Base-by-base conservation (phyloP, 2,797 vertebrate species). In the Podarcis lilfordi region DNA sequence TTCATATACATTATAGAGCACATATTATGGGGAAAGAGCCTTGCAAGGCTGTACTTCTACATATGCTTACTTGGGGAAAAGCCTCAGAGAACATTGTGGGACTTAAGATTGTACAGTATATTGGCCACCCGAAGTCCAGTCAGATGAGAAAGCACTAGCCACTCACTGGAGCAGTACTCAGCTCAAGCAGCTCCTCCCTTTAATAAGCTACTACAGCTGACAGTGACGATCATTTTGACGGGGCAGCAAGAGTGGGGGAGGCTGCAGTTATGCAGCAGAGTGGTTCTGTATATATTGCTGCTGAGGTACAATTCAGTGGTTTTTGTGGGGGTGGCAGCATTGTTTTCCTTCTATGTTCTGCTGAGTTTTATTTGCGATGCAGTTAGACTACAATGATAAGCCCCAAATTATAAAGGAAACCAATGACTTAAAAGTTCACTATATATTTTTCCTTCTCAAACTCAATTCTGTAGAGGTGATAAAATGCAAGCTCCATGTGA, bases 401-500 rank as follows among this genome's bases (percentile, higher is more conserved):
- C n/a, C 27, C 55, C 17, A 37, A 66, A 37, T 64, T n/a, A 80
- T 25, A 32, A 59, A 80, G 78, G n/a, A 79, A 79, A 35, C 15
- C 32, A 59, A 59, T 55, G 11, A 27, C 5, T 29, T 78, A 17
- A 55, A 50, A 0, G 0, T 88, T 15, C 50, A 88, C 84, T 88
- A 75, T n/a, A 50, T 94, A 94, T 89, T 81, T 89, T 2, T 90
- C 66, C 50, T 0, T 0, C 43, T 91, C 85, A 88, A 89, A 84
- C 87, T 89, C 78, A 40, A 83, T 86, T 86, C 77, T 89, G 64
- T 0, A 0, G 23, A 69, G 75, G 32, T 91, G 50, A 66, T 93
- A 84, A 76, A 45, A 25, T 35, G 82, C 64, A 10, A 66, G 72
- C 66, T 85, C n/a, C 55, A n/a, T 3, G 32, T 32, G 80, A 27